Evolutionary conservation across 2,113 vertebrate genomes (phyloP), one percentile per base, ranked within the genome.

Genomic region (Pygoscelis antarcticus): DNA sequence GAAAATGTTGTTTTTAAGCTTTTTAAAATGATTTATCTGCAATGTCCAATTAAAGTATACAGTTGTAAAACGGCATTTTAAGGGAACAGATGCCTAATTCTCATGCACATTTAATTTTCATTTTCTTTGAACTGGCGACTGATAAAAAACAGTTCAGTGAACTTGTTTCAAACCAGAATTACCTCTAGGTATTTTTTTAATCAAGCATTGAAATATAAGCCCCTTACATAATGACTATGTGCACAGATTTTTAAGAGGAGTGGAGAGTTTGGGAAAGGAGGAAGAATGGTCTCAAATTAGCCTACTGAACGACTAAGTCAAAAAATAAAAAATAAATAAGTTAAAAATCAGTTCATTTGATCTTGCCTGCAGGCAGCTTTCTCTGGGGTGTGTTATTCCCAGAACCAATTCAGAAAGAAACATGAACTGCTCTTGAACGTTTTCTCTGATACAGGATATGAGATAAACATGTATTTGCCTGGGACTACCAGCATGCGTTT

Each of bases 1-100:
- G 64, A 87, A 90, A 94, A 83, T n/a, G 32, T 64, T 76, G 51
- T 5, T 52, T 92, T 93, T 64, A 82, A 65, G 84, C 46, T 96
- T 95, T 96, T 80, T 71, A 87, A 91, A 85, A 93, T 40, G 49
- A 92, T 96, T 96, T 96, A 90, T 97, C 84, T 89, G 46, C 57
- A 51, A 36, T 34, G 87, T 93, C 64, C 62, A 88, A 87, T 90
- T 95, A 93, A 87, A 97, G 74, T 46, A 65, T 21, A 57, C 26
- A 26, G 46, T 82, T 55, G 65, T 51, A 89, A 92, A 82, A 71
- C 26, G 89, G 40, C 42, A 91, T 52, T 94, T 93, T 58, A 78
- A 78, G 86, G 51, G n/a, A 87, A 68, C 69, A 68, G 61, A 47
- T 72, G 87, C 79, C 38, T 85, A 49, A 47, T 92, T 80, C 87